phyloP scores from a whole-genome alignment of 2,797 vertebrate species.

The Vipera latastei region DNA sequence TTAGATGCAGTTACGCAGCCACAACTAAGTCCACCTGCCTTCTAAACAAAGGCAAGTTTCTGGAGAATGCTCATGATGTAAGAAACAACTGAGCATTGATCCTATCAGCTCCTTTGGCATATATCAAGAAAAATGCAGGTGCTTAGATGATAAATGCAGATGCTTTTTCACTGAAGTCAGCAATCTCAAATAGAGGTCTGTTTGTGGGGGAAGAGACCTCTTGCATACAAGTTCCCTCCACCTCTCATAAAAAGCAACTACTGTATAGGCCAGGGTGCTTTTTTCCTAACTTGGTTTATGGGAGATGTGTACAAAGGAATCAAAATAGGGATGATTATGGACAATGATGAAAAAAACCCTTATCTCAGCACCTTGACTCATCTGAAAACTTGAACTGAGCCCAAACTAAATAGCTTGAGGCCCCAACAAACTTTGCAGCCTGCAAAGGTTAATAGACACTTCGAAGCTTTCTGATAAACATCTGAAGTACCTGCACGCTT shows the following conservation, averaged over 20 bases:
- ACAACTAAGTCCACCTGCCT: not conserved
- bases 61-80: constrained; percentile 1
- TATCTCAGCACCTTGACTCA: not conserved
- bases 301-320: not conserved
- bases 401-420: constrained; percentile 23
- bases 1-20: not conserved
- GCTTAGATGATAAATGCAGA: constrained; percentile 23
- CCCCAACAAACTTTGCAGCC: not conserved
- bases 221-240: not conserved
- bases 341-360: rapidly evolving
- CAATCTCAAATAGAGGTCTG: constrained; percentile 8
- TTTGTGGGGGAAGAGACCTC: not conserved
- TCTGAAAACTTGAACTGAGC: constrained; percentile 17
- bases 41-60: constrained; percentile 9
- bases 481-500: constrained; percentile 28
- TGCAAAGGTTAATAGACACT: constrained; percentile 19
- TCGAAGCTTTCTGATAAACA: constrained; percentile 22
- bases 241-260: not conserved
- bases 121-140: constrained; percentile 30
- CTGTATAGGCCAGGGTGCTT: not conserved
- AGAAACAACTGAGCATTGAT: constrained; percentile 20
- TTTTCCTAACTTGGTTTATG: constrained; percentile 7
- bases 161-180: constrained; percentile 19
- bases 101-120: not conserved
- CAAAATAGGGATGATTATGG: not conserved